phyloP scores from a whole-genome alignment of 2,113 vertebrate species.

The Arvicanthis niloticus region DNA sequence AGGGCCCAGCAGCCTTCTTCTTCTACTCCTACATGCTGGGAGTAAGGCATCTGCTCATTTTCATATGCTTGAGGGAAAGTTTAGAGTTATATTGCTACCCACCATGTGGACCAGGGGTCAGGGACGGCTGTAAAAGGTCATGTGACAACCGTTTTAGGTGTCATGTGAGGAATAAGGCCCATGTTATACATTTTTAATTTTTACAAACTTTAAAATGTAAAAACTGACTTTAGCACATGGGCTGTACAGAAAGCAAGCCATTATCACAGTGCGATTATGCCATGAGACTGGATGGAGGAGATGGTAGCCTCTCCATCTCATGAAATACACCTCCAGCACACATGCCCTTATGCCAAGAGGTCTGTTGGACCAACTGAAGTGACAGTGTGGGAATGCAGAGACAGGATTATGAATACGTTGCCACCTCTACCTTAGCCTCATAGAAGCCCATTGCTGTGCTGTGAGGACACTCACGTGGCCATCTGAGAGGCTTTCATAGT shows the following conservation, averaged over 20 bases:
- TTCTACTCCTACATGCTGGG: neutral
- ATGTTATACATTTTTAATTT: slow-evolving; percentile 1
- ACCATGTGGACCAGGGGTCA: neutral
- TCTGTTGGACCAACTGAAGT: neutral
- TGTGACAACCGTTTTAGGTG: neutral
- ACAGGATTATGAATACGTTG: neutral
- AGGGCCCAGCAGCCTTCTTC: neutral
- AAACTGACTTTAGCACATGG: slow-evolving; percentile 11
- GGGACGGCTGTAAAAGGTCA: neutral
- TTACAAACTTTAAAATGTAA: slow-evolving; percentile 22
- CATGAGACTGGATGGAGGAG: neutral
- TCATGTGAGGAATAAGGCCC: neutral
- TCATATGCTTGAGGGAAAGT: neutral
- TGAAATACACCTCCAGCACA: neutral
- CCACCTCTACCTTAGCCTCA: neutral
- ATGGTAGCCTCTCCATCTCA: neutral
- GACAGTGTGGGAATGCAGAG: neutral
- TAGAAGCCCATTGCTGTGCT: neutral
- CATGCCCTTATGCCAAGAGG: neutral
- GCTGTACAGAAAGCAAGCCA: neutral
- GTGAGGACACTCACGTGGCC: neutral
- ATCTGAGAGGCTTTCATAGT: neutral
- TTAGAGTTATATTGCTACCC: neutral
- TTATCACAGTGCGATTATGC: neutral
- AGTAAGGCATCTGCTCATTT: neutral